Base-by-base conservation (phyloP, 2,113 vertebrate genomes). In the Perca fluviatilis region DNA sequence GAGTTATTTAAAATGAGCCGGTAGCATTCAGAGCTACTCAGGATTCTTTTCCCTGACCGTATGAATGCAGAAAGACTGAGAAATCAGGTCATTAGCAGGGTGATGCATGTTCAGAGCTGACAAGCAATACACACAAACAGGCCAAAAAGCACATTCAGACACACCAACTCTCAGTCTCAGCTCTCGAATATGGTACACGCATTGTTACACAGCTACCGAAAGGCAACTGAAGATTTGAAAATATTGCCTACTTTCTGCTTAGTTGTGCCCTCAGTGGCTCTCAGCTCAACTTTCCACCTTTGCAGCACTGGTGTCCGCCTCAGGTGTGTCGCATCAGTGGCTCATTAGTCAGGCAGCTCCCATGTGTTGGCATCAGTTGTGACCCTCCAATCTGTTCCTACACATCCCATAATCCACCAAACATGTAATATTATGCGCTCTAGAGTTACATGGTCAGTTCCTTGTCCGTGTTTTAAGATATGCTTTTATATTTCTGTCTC, bases 1-100 rank as follows among this genome's bases (percentile, higher is more conserved):
- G 47, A 77, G 54, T 72, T 80, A 49, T 72, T 84, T 36, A 21
- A 77, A 82, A 82, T 63, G 60, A 65, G 69, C 27, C 62, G 69
- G 64, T 27, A 25, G 56, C 61, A 62, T 80, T 84, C 70, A 78
- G 69, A 80, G 73, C 2, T 54, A 56, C 80, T 80, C 62, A 74
- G 49, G 27, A 54, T 47, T 57, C 63, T 46, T 43, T 30, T 69
- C 23, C 14, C 23, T 23, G 36, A 25, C 61, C 61, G 27, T 57
- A 7, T 40, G 27, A 54, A 57, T 66, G 65, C 10, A 61, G 78
- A 62, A 3, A 36, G 56, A 23, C 25, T 56, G 33, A 58, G 43
- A 61, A 58, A 65, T 43, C 54, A 49, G 67, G 80, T 54, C 60
- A 77, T 79, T 70, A 76, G 64, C 58, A 30, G 54, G 23, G 43